Evolutionary conservation across 2,888 invertebrate species (phyloP).

Genomic region (Philhelius pedissequus): DNA sequence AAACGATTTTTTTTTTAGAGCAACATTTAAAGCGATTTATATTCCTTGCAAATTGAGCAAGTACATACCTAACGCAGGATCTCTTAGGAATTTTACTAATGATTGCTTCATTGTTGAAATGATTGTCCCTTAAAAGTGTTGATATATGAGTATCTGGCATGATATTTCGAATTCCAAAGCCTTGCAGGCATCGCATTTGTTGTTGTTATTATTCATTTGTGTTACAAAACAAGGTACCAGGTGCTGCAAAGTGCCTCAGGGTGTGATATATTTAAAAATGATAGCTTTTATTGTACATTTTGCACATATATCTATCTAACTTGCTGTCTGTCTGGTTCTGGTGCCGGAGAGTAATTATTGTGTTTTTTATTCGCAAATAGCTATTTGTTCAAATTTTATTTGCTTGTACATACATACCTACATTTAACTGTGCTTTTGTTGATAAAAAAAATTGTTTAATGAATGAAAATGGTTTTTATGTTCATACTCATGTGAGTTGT

Average conservation of each 20-base stretch:
- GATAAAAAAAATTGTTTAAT: not conserved
- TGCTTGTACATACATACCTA: not conserved
- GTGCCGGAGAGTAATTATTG: conserved; percentile 1
- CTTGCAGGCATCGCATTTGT: not conserved
- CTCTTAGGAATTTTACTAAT: not conserved
- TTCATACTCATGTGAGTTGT: not conserved
- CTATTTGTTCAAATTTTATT: not conserved
- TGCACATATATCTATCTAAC: too few species aligned
- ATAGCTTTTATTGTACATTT: too few species aligned
- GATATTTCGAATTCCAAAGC: not conserved
- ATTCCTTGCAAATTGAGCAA: conserved; percentile 1
- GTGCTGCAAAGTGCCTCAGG: conserved; percentile 26
- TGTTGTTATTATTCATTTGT: not conserved
- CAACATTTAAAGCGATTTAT: not conserved
- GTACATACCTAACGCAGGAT: too few species aligned
- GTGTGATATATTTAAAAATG: conserved; percentile 29
- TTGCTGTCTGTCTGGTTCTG: not conserved
- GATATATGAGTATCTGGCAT: not conserved
- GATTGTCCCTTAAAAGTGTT: conserved; percentile 17
- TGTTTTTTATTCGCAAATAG: not conserved
- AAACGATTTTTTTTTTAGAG: not conserved
- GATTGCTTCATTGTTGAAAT: conserved; percentile 16
- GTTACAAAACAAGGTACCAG: conserved; percentile 7
- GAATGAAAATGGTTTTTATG: not conserved
- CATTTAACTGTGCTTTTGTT: not conserved